These are phyloP conservation scores for Aricia agestis DNA, from an alignment of 1,140 invertebrate genomes.

Conservation along the genomic window DNA sequence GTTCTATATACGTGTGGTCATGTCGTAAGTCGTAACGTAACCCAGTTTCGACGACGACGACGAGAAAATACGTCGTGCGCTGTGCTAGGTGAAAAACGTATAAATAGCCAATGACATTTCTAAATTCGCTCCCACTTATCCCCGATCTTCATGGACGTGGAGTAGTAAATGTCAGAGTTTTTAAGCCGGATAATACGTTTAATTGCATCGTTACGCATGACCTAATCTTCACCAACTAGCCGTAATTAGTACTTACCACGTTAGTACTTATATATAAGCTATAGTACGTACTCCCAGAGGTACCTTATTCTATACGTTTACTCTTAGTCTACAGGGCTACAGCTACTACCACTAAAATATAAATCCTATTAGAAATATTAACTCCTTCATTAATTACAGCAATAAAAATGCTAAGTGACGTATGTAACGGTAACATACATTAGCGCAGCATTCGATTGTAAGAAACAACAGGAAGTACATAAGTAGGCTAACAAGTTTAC, in stretches of 20 bases:
- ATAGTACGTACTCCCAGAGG: too few relatives aligned
- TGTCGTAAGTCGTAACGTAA: constrained; percentile 54
- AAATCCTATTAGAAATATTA: background rate
- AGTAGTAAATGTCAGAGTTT: too few relatives aligned
- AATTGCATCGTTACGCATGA: too few relatives aligned
- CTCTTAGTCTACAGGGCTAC: too few relatives aligned
- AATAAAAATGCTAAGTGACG: background rate
- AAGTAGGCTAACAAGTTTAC: background rate
- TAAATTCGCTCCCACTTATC: constrained; percentile 39
- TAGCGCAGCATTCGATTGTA: background rate
- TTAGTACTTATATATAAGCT: too few relatives aligned
- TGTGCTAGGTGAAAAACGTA: constrained; percentile 36
- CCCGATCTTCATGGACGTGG: constrained; percentile 16
- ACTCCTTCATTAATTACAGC: background rate
- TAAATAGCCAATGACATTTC: constrained; percentile 50
- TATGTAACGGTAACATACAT: background rate
- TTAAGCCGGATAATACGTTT: too few relatives aligned
- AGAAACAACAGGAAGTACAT: background rate
- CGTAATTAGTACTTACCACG: too few relatives aligned
- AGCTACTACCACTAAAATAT: background rate
- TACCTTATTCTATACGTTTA: too few relatives aligned
- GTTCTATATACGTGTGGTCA: constrained; percentile 12
- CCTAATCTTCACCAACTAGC: too few relatives aligned
- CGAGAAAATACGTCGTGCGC: constrained; percentile 37
- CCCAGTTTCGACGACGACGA: constrained; percentile 50